phyloP scores from a whole-genome alignment of 2,888 invertebrate genomes.

The Hylaea fasciaria region DNA sequence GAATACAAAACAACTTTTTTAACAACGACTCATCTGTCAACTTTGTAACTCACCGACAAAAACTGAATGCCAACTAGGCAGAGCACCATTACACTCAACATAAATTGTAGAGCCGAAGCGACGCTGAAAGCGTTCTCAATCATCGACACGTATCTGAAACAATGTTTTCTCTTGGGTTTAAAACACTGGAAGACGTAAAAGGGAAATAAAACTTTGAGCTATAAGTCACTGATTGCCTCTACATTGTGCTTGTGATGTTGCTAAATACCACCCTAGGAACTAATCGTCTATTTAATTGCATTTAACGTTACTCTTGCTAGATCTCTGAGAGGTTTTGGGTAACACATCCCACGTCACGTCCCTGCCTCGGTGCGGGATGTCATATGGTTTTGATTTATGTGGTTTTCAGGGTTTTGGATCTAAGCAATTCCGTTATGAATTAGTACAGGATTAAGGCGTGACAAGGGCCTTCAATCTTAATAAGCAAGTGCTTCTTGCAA shows the following conservation, averaged over 20 bases:
- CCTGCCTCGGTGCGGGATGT: no score
- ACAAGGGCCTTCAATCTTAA: no score
- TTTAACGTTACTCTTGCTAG: no score
- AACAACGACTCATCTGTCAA: conserved; percentile 14
- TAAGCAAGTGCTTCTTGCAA: no score
- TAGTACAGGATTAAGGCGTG: no score
- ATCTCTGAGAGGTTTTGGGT: no score
- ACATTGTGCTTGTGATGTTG: conserved; percentile 12
- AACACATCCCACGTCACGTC: no score
- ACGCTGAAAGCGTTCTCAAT: conserved; percentile 79
- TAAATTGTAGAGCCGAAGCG: conserved; percentile 79
- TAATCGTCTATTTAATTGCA: no score
- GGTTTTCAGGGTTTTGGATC: no score
- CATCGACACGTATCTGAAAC: conserved; percentile 79
- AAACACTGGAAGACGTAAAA: conserved; percentile 26
- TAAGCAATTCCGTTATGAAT: no score
- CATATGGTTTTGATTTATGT: no score
- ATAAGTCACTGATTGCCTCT: conserved; percentile 21
- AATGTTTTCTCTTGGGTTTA: conserved; percentile 34
- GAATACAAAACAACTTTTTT: conserved; percentile 17
- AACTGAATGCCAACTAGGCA: conserved; percentile 79
- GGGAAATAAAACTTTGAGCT: conserved; percentile 21
- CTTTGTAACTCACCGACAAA: conserved; percentile 65
- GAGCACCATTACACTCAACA: conserved; percentile 81
- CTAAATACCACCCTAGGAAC: no score